Percentiles rank a stretch among this genome's conserved stretches.
Evolutionary conservation across 2,797 vertebrate species (phyloP).

Genomic region (Pygocentrus nattereri): DNA sequence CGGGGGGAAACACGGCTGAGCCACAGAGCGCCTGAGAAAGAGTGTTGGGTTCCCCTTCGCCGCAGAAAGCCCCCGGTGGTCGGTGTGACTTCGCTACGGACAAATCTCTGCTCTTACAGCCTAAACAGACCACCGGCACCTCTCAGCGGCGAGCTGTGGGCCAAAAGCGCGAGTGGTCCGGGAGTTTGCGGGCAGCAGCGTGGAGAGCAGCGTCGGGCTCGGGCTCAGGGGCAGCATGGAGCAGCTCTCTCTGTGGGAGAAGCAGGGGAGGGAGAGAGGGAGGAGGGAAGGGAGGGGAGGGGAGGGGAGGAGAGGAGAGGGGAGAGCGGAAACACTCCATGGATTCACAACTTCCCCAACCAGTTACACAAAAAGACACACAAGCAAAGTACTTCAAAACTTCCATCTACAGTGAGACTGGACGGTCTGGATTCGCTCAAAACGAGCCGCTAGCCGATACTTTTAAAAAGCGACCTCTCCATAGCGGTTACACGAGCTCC

Average conservation of each 20-base stretch:
- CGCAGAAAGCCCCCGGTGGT: neutral
- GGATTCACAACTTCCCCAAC: slow-evolving; percentile 62
- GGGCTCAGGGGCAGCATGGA: neutral
- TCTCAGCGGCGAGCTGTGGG: neutral
- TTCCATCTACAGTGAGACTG: neutral
- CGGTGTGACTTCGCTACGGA: neutral
- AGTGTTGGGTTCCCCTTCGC: neutral
- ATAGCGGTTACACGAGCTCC: too few relatives aligned
- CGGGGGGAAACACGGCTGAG: neutral
- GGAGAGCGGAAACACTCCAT: slow-evolving; percentile 65
- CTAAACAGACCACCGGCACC: neutral
- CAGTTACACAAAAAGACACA: slow-evolving; percentile 26
- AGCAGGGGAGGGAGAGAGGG: neutral
- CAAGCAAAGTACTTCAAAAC: neutral
- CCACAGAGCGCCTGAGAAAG: neutral
- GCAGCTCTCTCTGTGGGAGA: neutral
- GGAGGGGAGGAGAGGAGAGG: neutral
- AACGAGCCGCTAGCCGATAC: too few relatives aligned
- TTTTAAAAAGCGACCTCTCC: too few relatives aligned
- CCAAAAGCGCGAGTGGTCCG: neutral
- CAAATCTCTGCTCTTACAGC: neutral
- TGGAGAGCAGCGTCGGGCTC: neutral
- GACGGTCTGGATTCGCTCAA: neutral
- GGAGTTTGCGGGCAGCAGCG: neutral
- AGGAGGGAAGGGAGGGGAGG: neutral